Evolutionary conservation across 2,888 invertebrate genomes (phyloP).

Genomic region (Anagyrus pseudococci): DNA sequence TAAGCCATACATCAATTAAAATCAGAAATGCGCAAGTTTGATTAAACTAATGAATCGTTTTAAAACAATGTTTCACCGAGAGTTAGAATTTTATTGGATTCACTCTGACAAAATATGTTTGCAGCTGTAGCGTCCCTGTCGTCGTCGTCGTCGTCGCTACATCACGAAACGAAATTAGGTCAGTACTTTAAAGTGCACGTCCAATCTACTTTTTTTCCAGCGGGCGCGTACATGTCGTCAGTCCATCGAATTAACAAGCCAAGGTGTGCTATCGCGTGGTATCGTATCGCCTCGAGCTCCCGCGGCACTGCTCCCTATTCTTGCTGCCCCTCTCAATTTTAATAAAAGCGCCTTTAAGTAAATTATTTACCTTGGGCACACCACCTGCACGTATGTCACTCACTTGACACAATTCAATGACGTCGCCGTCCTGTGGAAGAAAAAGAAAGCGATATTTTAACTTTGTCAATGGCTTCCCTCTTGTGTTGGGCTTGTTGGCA

Average conservation of each 20-base stretch:
- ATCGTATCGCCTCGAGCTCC: not conserved
- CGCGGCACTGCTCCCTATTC: constrained; percentile 25
- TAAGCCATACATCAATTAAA: no score
- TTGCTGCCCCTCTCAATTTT: constrained; percentile 9
- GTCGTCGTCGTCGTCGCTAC: no score
- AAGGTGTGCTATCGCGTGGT: not conserved
- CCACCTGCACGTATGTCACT: constrained; percentile 95
- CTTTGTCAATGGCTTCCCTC: no score
- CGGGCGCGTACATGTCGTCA: not conserved
- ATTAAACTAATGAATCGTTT: no score
- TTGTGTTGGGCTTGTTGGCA: not conserved
- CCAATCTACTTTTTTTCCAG: not conserved
- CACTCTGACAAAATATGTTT: no score
- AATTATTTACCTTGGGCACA: constrained; percentile 79
- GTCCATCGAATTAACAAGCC: not conserved
- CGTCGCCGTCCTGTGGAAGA: constrained; percentile 90
- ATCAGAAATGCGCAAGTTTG: no score
- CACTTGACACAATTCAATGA: constrained; percentile 97
- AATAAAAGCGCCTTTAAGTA: constrained; percentile 17
- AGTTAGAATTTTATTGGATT: no score
- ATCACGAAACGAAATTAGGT: not conserved
- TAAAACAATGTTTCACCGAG: no score
- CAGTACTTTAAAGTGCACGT: no score
- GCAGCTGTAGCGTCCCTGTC: no score
- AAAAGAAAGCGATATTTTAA: constrained; percentile 13